Evolutionary conservation across 2,888 invertebrate genomes (phyloP).

Genomic region (Osedax fenrisi): DNA sequence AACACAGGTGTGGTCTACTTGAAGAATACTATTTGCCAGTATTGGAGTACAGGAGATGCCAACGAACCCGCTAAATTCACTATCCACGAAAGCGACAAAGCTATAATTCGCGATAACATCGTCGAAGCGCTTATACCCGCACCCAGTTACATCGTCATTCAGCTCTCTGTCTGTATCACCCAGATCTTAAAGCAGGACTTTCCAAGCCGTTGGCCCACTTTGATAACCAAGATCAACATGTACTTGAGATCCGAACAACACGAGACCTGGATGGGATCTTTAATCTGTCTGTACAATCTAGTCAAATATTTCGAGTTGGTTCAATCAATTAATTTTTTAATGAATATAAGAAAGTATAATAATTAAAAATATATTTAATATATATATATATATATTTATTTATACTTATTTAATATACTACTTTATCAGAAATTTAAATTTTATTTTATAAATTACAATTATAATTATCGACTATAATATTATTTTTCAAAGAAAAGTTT

Average conservation of each 20-base stretch:
- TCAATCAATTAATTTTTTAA: too few species aligned
- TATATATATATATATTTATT: background rate
- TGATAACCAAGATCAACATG: constrained; percentile 85
- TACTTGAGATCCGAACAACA: constrained; percentile 62
- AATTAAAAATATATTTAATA: background rate
- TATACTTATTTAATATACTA: too few species aligned
- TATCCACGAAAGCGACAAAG: constrained; percentile 88
- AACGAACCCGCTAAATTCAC: constrained; percentile 56
- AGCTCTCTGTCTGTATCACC: constrained; percentile 80
- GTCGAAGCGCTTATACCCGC: constrained; percentile 89
- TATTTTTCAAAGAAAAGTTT: too few species aligned
- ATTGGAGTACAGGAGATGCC: constrained; percentile 65
- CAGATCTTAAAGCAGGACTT: constrained; percentile 89
- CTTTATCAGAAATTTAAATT: too few species aligned
- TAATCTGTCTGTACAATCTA: constrained; percentile 78
- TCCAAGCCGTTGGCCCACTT: constrained; percentile 83
- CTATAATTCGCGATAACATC: constrained; percentile 77
- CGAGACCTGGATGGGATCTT: constrained; percentile 64
- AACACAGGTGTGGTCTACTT: constrained; percentile 74
- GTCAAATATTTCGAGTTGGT: constrained; percentile 73
- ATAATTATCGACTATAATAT: too few species aligned
- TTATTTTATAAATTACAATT: too few species aligned
- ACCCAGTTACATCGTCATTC: constrained; percentile 72
- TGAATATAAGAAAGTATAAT: background rate
- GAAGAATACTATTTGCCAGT: constrained; percentile 77